Evolutionary conservation across 1,140 invertebrate species (phyloP), one percentile per base, ranked within the genome.

Genomic region (Plectus sambesii): DNA sequence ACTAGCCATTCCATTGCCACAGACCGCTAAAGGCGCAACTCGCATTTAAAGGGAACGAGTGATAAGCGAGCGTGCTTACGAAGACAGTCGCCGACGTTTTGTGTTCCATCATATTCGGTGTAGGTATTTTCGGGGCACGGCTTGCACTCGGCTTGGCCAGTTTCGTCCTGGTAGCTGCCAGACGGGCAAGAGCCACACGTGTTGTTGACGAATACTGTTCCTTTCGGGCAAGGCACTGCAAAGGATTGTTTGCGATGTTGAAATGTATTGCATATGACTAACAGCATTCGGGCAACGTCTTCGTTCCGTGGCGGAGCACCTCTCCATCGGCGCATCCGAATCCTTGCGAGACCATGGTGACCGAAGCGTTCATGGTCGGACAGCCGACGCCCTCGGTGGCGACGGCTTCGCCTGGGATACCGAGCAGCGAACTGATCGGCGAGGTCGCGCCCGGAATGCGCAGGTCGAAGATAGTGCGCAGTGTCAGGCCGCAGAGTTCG

Each of bases 1-100:
- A 2, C 87, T 92, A 69, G 88, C 94, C 23, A 88, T 94, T 53
- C 89, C 89, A 68, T 84, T 90, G 5, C 89, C 89, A 67, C 89
- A 96, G 25, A 93, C 87, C 5, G 89, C 87, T 47, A 87, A 76
- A 69, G 85, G 58, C 27, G 41, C 30, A 47, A 35, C 26, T 8
- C 36, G 22, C 46, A 8, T 42, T 30, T n/a, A n/a, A n/a, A n/a
- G n/a, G n/a, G n/a, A n/a, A n/a, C n/a, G n/a, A n/a, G n/a, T 27
- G 23, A 49, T 23, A 12, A 53, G 44, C 24, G 26, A 39, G 23
- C 9, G 30, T 51, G 15, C 61, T 63, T 64, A 69, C 66, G 68
- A 23, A 71, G 50, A 51, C 76, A 76, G 5, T 72, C 62, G 25
- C 56, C 48, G 0, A 61, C 44, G n/a, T 46, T 63, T 53, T 75